phyloP scores from a whole-genome alignment of 2,888 invertebrate genomes.

The Candidula unifasciata region DNA sequence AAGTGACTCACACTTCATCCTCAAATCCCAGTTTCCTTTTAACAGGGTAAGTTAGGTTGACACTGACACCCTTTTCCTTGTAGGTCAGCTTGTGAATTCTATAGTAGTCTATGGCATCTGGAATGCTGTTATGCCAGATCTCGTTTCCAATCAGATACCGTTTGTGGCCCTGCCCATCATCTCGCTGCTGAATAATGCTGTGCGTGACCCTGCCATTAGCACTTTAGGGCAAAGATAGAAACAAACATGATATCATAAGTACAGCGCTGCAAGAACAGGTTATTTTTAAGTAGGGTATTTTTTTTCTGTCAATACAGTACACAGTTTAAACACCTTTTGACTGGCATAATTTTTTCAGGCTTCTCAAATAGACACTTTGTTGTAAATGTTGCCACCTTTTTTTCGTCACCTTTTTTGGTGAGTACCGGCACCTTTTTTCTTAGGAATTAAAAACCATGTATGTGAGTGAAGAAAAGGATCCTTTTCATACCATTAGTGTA shows the following conservation, averaged over 20 bases:
- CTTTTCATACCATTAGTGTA: too few species aligned
- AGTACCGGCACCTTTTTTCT: too few species aligned
- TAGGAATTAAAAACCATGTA: too few species aligned
- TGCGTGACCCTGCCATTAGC: slow-evolving; percentile 90
- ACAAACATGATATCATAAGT: background rate
- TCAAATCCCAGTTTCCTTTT: slow-evolving; percentile 49
- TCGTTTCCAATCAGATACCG: slow-evolving; percentile 94
- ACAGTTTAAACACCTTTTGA: too few species aligned
- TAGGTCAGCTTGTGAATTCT: slow-evolving; percentile 86
- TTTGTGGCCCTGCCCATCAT: slow-evolving; percentile 89
- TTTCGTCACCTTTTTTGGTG: too few species aligned
- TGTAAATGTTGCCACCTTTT: too few species aligned
- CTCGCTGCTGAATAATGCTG: slow-evolving; percentile 89
- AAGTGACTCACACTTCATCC: slow-evolving; percentile 40
- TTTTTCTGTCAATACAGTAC: too few species aligned
- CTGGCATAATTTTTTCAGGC: too few species aligned
- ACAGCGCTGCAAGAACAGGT: too few species aligned
- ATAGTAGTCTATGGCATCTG: slow-evolving; percentile 93
- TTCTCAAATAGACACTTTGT: too few species aligned
- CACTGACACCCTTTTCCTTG: slow-evolving; percentile 46
- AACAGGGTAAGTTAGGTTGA: slow-evolving; percentile 50
- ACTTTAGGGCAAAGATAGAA: slow-evolving; percentile 69
- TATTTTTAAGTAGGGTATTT: too few species aligned
- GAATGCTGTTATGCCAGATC: slow-evolving; percentile 92
- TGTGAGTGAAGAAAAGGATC: too few species aligned